Evolutionary conservation across 2,113 vertebrate species (phyloP).

Genomic region (Pristiophorus japonicus): DNA sequence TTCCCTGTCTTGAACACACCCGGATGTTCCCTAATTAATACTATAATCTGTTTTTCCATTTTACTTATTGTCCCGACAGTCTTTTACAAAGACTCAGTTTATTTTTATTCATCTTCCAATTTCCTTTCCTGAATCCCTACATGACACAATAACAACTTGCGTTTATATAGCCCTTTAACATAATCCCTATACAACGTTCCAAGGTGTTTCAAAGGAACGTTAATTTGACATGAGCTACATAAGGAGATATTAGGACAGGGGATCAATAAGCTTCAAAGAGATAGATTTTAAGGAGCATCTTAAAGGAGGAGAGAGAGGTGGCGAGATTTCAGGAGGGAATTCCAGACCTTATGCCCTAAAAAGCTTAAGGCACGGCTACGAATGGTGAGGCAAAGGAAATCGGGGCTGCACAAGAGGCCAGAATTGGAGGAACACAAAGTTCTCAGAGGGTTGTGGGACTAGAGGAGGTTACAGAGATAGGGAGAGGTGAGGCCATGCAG

Average conservation of each 20-base stretch:
- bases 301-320: background rate
- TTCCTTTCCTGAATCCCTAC: constrained; percentile 41
- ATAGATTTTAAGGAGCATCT: background rate
- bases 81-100: background rate
- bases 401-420: background rate
- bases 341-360: background rate
- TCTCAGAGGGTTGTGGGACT: too few relatives aligned
- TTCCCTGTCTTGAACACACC: background rate
- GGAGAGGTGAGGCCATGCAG: background rate
- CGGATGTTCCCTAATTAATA: background rate
- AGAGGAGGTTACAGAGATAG: background rate
- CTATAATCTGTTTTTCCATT: background rate
- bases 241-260: background rate
- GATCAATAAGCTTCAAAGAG: background rate
- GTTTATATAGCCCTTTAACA: background rate
- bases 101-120: constrained; percentile 37
- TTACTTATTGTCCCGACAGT: background rate
- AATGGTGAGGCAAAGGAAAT: background rate
- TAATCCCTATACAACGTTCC: too few relatives aligned
- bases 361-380: background rate
- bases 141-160: constrained; percentile 37
- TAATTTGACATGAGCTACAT: background rate
- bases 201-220: background rate
- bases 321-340: background rate
- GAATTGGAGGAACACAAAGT: too few relatives aligned